Evolutionary conservation across 2,888 invertebrate genomes (phyloP).

Genomic region (Nebria brevicollis): DNA sequence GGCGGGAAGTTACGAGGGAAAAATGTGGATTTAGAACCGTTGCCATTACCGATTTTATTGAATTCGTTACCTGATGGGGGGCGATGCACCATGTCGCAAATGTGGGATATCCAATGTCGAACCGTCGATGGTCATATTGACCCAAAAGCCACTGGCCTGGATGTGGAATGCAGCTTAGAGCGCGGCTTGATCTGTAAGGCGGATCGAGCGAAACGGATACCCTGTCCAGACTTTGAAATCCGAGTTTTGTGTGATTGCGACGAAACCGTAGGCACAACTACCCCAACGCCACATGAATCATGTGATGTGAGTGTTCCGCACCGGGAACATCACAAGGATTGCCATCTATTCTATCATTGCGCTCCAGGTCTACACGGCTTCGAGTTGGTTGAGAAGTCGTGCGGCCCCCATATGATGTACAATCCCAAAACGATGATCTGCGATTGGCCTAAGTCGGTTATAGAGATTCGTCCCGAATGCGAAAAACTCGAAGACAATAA

Average conservation of each 20-base stretch:
- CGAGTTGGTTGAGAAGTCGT: constrained; percentile 71
- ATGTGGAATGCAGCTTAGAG: constrained; percentile 80
- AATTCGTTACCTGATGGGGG: constrained; percentile 63
- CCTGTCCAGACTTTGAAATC: constrained; percentile 86
- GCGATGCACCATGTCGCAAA: constrained; percentile 70
- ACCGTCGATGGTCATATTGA: constrained; percentile 71
- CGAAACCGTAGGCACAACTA: neutral
- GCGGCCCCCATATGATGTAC: constrained; percentile 73
- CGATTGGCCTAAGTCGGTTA: constrained; percentile 65
- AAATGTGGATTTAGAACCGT: constrained; percentile 67
- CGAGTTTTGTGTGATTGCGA: constrained; percentile 77
- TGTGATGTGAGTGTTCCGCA: constrained; percentile 67
- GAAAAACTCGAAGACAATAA: constrained; percentile 50
- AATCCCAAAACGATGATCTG: constrained; percentile 70
- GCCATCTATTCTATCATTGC: constrained; percentile 77
- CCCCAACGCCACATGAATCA: constrained; percentile 45
- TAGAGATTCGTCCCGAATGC: constrained; percentile 71
- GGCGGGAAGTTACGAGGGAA: constrained; percentile 56
- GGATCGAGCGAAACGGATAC: constrained; percentile 44
- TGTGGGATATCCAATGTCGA: constrained; percentile 81
- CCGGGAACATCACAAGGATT: constrained; percentile 72
- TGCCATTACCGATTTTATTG: constrained; percentile 68
- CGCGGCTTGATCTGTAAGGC: constrained; percentile 75
- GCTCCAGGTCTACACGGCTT: constrained; percentile 59
- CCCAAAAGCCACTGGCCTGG: constrained; percentile 74